phyloP scores from a whole-genome alignment of 1,140 invertebrate genomes.

The Coelopa frigida region DNA sequence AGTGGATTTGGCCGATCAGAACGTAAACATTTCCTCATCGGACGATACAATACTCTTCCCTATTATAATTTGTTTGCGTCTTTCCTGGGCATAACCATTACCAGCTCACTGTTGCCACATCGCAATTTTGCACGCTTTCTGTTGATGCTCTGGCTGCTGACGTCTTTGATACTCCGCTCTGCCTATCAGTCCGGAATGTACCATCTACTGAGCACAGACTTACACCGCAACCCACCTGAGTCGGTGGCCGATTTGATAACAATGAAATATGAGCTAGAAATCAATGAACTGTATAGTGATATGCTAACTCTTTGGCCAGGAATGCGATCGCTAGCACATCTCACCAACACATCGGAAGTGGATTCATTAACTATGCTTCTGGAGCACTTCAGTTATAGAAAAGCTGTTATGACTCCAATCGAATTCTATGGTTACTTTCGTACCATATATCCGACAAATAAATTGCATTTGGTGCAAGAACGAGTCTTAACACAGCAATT shows the following conservation, averaged over 20 bases:
- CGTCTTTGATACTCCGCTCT: constrained; percentile 20
- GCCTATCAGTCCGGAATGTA: constrained; percentile 39
- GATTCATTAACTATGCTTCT: no score
- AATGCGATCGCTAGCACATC: no score
- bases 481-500: constrained; percentile 34
- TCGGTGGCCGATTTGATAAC: constrained; percentile 31
- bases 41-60: neutral
- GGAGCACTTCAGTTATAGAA: constrained; percentile 26
- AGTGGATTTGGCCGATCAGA: constrained; percentile 3
- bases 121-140: constrained; percentile 15
- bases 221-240: constrained; percentile 29
- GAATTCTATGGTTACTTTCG: constrained; percentile 37
- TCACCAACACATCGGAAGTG: no score
- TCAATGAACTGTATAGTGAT: no score
- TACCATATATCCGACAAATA: constrained; percentile 16
- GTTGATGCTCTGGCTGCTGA: constrained; percentile 25
- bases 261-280: no score
- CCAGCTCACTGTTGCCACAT: constrained; percentile 12
- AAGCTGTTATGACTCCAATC: constrained; percentile 31
- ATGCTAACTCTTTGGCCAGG: no score
- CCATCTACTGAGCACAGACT: constrained; percentile 29
- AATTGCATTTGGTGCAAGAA: constrained; percentile 28
- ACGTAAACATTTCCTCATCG: neutral
- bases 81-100: neutral
- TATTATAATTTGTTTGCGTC: neutral